These are phyloP conservation scores for Acanthosoma haemorrhoidale DNA, from an alignment of 2,888 invertebrate species.

Conservation along the genomic window DNA sequence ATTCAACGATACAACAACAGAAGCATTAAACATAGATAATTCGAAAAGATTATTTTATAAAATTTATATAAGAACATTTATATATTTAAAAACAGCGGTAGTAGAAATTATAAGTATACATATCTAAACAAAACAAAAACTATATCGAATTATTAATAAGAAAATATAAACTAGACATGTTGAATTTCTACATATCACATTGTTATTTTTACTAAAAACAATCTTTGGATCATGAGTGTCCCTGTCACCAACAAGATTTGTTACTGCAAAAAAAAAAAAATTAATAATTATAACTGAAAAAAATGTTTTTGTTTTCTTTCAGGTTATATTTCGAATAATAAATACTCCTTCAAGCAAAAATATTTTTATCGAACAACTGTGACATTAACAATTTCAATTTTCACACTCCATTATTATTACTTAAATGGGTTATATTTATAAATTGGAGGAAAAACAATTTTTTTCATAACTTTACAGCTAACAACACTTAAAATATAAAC, in stretches of 20 bases:
- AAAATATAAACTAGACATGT: conserved; percentile 24
- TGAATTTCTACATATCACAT: conserved; percentile 25
- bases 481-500: conserved; percentile 2
- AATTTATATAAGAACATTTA: conserved; percentile 14
- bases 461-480: conserved; percentile 5
- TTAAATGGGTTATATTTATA: background rate
- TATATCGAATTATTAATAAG: conserved; percentile 11
- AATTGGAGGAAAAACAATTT: background rate
- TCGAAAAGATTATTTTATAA: conserved; percentile 12
- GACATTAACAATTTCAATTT: conserved; percentile 6
- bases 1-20: conserved; percentile 19
- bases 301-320: background rate
- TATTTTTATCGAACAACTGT: background rate
- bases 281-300: background rate
- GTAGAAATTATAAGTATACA: background rate
- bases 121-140: conserved; percentile 9
- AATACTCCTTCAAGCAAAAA: background rate
- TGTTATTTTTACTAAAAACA: conserved; percentile 22
- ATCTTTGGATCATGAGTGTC: conserved; percentile 13
- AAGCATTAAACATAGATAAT: conserved; percentile 17
- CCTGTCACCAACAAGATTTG: background rate
- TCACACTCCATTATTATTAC: conserved; percentile 6
- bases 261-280: background rate
- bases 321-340: background rate
- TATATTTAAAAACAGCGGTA: conserved; percentile 10